Conservation (phyloP, 2,113 vertebrate species). For the Eubucco bourcierii region DNA sequence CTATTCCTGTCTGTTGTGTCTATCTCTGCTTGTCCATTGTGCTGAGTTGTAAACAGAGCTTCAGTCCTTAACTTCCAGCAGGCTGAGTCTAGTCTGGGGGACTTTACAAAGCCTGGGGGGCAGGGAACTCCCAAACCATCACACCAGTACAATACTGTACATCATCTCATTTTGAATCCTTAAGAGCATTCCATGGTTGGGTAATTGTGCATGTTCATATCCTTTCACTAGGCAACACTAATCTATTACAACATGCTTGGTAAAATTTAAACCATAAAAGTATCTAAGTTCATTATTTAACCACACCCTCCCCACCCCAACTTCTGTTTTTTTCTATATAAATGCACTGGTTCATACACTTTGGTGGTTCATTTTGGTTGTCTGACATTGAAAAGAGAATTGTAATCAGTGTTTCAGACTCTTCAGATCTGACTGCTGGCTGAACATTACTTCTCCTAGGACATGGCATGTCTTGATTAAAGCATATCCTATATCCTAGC, state of each 20-base stretch:
- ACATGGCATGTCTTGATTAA: background rate
- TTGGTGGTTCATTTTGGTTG: background rate
- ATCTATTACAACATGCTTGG: background rate
- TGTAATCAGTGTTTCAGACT: background rate
- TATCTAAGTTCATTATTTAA: background rate
- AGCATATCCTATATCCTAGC: background rate
- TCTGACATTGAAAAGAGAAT: background rate
- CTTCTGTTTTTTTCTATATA: background rate
- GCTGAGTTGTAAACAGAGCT: too few species aligned
- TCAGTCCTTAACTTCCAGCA: too few species aligned
- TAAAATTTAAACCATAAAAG: background rate
- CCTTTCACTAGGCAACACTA: background rate
- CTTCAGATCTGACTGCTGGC: background rate
- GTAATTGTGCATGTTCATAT: background rate
- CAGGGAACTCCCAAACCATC: too few species aligned
- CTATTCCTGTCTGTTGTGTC: too few species aligned
- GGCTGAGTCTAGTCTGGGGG: too few species aligned
- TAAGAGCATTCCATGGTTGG: background rate
- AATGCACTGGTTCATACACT: background rate
- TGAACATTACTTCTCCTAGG: background rate
- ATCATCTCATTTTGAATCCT: background rate
- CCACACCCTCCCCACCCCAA: too few species aligned
- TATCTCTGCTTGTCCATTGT: too few species aligned
- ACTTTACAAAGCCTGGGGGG: too few species aligned
- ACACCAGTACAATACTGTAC: background rate